Base-by-base conservation (phyloP, 2,797 vertebrate species). In the Smutsia temminckii region DNA sequence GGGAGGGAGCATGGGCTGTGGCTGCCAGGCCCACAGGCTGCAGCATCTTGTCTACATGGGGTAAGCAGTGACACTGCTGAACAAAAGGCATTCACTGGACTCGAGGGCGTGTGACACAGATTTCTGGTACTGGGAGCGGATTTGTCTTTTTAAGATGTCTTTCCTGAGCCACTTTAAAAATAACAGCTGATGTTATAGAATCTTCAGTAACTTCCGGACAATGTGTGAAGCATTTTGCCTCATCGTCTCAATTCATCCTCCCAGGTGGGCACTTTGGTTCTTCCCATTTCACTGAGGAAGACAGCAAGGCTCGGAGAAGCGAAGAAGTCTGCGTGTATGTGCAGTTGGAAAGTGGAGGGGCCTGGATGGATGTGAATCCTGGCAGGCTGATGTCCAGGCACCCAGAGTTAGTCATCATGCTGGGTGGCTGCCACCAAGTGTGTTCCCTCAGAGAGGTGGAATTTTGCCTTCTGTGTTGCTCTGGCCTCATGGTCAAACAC, bases 81-180 rank as follows among this genome's bases (percentile, higher is more conserved):
- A 37, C 11, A 11, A 29, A 68, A 80, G 46, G 37, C 16, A 37
- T 74, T 81, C 55, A 23, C 79, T 78, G 71, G 57, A 23, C 77
- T 81, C 32, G 21, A 85, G 71, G 21, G 46, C 34, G 10, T 9
- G 3, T 63, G 79, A 34, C 0, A 1, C 37, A 46, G 61, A 46
- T n/a, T 85, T 95, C 85, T 81, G 46, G 71, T 29, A 17, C 32
- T 51, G 34, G n/a, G 29, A 78, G 40, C 78, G 88, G 84, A 64
- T 84, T 34, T n/a, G 16, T 64, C 77, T 97, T 96, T 79, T 74
- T 8, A 75, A 90, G 87, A 69, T 77, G 40, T 59, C 84, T 91
- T 89, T 95, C 66, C 78, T 27, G 27, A 89, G 17, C 46, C 57
- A 37, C 46, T 87, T 87, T 72, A 25, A 46, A 86, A 91, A 55